These are phyloP conservation scores for Aphaenogaster rudis DNA, from an alignment of 1,140 invertebrate species.

Conservation along the genomic window DNA sequence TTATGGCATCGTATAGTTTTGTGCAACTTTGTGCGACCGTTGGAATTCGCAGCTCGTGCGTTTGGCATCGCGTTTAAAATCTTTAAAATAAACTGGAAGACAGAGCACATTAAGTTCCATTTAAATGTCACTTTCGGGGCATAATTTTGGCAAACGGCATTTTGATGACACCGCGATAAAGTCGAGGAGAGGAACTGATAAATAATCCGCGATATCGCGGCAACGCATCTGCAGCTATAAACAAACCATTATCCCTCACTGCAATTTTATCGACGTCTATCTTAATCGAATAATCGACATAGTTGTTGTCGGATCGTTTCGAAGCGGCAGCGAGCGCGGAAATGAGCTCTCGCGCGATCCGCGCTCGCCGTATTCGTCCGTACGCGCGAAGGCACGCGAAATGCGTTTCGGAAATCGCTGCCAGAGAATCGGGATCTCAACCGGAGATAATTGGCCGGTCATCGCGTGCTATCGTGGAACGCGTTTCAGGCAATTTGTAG, in stretches of 20 bases:
- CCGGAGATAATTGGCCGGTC: conserved; percentile 72
- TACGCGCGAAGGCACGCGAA: conserved; percentile 19
- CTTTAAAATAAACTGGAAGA: conserved; percentile 20
- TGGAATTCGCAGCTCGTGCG: background rate
- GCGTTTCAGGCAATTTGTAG: conserved; percentile 75
- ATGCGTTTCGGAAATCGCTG: conserved; percentile 46
- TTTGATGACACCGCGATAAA: conserved; percentile 13
- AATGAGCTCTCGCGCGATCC: conserved; percentile 17
- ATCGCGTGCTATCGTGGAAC: conserved; percentile 62
- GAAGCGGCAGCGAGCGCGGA: conserved; percentile 5
- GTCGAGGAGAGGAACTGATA: background rate
- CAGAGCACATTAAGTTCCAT: background rate
- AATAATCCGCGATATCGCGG: conserved; percentile 21
- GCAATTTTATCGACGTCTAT: conserved; percentile 47
- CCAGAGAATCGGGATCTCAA: conserved; percentile 26
- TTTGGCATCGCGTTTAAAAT: background rate
- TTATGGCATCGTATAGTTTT: conserved; percentile 2
- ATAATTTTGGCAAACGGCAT: conserved; percentile 39
- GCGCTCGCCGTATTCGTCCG: conserved; percentile 6
- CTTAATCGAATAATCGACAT: conserved; percentile 44
- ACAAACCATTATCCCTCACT: background rate
- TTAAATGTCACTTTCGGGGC: conserved; percentile 1
- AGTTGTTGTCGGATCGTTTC: conserved; percentile 25
- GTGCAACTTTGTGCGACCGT: background rate
- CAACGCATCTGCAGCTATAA: conserved; percentile 15